phyloP scores from a whole-genome alignment of 2,888 invertebrate genomes.

The Luffia ferchaultella region DNA sequence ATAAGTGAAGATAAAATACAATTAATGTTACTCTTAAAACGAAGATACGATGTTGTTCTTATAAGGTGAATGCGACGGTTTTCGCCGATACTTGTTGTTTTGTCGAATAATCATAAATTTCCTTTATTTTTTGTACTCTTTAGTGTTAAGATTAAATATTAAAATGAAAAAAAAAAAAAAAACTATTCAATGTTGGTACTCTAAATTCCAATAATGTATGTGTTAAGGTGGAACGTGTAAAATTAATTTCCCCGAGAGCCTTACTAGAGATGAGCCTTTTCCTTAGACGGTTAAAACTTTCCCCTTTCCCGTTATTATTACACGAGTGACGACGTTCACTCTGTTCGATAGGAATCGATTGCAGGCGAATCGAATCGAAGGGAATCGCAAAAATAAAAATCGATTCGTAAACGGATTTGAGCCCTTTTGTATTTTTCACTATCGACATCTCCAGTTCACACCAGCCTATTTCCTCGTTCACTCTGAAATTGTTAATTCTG shows the following conservation, averaged over 20 bases:
- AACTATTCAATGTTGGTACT: slow-evolving; percentile 66
- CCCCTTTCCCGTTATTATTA: slow-evolving; percentile 25
- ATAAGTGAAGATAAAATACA: not conserved
- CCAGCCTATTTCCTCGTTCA: not conserved
- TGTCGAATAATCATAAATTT: slow-evolving; percentile 64
- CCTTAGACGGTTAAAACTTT: slow-evolving; percentile 48
- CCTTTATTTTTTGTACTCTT: slow-evolving; percentile 68
- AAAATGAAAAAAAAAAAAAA: slow-evolving; percentile 28
- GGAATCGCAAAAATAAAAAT: not conserved
- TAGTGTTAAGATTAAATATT: slow-evolving; percentile 62
- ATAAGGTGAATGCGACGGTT: slow-evolving; percentile 54
- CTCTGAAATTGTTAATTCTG: slow-evolving; percentile 31
- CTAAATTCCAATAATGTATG: slow-evolving; percentile 56
- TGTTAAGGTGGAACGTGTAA: slow-evolving; percentile 51
- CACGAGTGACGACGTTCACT: slow-evolving; percentile 19
- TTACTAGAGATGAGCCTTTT: slow-evolving; percentile 57
- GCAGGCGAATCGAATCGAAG: slow-evolving; percentile 9
- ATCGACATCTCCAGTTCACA: not conserved
- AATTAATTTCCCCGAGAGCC: slow-evolving; percentile 61
- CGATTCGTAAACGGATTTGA: not conserved
- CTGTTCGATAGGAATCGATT: slow-evolving; percentile 16
- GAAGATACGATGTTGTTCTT: slow-evolving; percentile 59
- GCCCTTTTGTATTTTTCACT: not conserved
- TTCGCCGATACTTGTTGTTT: slow-evolving; percentile 64
- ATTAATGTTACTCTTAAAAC: slow-evolving; percentile 55